Evolutionary conservation across 2,888 invertebrate genomes (phyloP).

Genomic region (Platynereis dumerilii): DNA sequence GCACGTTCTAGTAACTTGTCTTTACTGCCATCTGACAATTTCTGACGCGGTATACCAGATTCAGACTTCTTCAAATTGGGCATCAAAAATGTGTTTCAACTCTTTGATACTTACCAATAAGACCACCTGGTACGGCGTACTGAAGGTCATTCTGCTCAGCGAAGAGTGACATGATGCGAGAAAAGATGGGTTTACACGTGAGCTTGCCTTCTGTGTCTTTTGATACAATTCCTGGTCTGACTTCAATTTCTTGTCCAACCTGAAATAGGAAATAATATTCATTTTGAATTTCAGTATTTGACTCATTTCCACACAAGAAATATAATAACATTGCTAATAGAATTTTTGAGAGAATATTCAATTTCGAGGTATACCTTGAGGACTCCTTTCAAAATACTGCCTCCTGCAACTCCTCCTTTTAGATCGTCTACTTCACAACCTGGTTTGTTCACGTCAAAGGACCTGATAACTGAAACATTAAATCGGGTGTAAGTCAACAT

Average conservation of each 20-base stretch:
- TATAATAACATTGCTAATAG: not conserved
- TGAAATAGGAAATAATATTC: slow-evolving; percentile 43
- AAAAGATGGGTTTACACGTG: slow-evolving; percentile 95
- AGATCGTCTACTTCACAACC: slow-evolving; percentile 98
- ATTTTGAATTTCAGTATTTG: too few species aligned
- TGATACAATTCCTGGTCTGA: slow-evolving; percentile 94
- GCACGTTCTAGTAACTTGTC: too few species aligned
- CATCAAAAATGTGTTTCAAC: too few species aligned
- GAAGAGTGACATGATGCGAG: slow-evolving; percentile 93
- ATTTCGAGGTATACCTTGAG: slow-evolving; percentile 76
- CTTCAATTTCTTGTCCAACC: slow-evolving; percentile 99
- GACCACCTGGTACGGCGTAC: slow-evolving; percentile 98
- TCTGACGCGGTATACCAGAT: not conserved
- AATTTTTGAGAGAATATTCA: not conserved
- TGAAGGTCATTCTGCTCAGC: slow-evolving; percentile 97
- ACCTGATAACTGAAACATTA: slow-evolving; percentile 69
- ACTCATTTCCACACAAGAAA: too few species aligned
- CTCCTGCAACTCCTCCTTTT: slow-evolving; percentile 98
- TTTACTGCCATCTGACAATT: too few species aligned
- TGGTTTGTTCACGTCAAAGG: slow-evolving; percentile 99
- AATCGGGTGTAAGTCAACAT: not conserved
- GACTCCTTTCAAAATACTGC: slow-evolving; percentile 95
- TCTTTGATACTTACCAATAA: slow-evolving; percentile 83
- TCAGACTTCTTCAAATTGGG: not conserved
- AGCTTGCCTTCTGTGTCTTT: slow-evolving; percentile 95